Percentiles rank a stretch among this genome's conserved stretches.
Conservation (phyloP, 2,888 invertebrate species). For the Calephelis perditalis region DNA sequence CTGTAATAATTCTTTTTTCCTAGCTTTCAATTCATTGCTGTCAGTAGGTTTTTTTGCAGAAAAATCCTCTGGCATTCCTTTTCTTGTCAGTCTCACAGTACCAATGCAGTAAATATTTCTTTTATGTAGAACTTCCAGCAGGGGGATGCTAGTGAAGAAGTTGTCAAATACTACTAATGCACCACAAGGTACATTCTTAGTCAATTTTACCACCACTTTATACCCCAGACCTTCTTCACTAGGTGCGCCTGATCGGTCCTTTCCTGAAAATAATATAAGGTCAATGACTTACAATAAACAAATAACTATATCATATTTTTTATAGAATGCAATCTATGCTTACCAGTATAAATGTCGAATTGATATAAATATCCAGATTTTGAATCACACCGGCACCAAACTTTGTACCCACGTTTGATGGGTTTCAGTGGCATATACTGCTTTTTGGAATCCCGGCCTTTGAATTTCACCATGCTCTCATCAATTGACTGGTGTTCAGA, state of each 20-base stretch:
- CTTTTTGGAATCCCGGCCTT: conserved; percentile 27
- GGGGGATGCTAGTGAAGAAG: conserved; percentile 30
- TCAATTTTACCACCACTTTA: conserved; percentile 30
- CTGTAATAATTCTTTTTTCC: conserved; percentile 18
- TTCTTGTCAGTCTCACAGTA: conserved; percentile 30
- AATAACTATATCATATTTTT: too few relatives aligned
- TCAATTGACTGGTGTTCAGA: conserved; percentile 29
- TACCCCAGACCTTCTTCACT: conserved; percentile 31
- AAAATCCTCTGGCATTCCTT: conserved; percentile 29
- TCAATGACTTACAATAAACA: too few relatives aligned
- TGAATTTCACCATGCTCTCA: conserved; percentile 32
- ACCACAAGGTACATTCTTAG: conserved; percentile 25
- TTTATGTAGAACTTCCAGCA: conserved; percentile 29
- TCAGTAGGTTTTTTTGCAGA: neutral
- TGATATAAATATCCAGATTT: conserved; percentile 32
- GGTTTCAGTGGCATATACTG: conserved; percentile 36
- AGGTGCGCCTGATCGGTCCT: neutral
- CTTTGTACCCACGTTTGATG: conserved; percentile 35
- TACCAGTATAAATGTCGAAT: too few relatives aligned
- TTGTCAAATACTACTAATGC: conserved; percentile 30
- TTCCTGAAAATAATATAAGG: neutral
- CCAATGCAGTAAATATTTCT: conserved; percentile 29
- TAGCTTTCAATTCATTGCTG: neutral
- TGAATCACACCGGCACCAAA: conserved; percentile 33
- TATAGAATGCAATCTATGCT: too few relatives aligned